Evolutionary conservation across 23 tunicate genomes (phyloP).

Genomic region (Phallusia fumigata): DNA sequence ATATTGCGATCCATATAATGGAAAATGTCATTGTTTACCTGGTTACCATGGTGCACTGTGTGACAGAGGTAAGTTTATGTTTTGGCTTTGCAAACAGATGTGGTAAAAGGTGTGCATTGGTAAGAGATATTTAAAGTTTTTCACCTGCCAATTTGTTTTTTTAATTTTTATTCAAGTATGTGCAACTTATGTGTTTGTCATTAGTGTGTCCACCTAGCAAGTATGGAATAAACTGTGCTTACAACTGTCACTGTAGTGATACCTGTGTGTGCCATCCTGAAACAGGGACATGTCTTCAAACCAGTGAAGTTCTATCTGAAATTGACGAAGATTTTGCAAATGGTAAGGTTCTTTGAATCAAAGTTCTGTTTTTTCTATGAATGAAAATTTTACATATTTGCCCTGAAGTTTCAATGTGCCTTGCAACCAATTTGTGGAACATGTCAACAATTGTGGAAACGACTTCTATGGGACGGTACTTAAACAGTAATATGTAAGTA

Average conservation of each 20-base stretch:
- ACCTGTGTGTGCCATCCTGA: slow-evolving; percentile 49
- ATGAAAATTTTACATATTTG: not conserved
- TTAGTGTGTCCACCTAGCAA: slow-evolving; percentile 55
- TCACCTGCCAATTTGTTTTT: not conserved
- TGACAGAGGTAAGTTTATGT: slow-evolving; percentile 52
- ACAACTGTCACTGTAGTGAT: slow-evolving; percentile 58
- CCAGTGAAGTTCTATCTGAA: not conserved
- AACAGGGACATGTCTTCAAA: slow-evolving; percentile 43
- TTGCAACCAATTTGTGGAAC: slow-evolving; percentile 8
- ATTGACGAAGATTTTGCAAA: not conserved
- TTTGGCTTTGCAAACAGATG: not conserved
- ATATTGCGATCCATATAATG: slow-evolving; percentile 45
- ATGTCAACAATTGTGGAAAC: not conserved
- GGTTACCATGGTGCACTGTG: slow-evolving; percentile 55
- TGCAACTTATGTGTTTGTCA: not conserved
- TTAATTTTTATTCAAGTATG: not conserved
- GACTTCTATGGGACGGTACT: not conserved
- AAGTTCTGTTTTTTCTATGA: not conserved
- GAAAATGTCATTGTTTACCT: slow-evolving; percentile 50
- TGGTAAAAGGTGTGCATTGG: too few species aligned
- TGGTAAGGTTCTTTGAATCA: not conserved
- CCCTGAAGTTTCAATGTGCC: not conserved
- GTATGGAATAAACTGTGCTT: slow-evolving; percentile 44
- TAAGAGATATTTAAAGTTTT: too few species aligned
- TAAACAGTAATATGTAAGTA: not conserved